These are phyloP conservation scores for Drosophila repleta DNA, from an alignment of 1,140 invertebrate species.

Conservation along the genomic window DNA sequence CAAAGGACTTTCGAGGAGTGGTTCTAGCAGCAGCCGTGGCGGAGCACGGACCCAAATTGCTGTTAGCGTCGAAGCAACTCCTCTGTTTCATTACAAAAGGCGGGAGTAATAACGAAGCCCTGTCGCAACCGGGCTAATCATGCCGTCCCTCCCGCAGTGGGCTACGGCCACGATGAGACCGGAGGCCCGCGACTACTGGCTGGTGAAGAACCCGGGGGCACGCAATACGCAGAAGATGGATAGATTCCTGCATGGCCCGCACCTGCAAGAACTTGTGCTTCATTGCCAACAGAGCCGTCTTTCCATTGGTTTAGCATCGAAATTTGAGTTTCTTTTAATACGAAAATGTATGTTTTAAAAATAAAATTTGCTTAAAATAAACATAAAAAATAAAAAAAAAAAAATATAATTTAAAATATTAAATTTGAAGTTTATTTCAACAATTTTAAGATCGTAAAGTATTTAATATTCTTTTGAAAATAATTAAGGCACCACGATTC, in stretches of 20 bases:
- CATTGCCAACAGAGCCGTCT: constrained; percentile 36
- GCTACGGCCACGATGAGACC: constrained; percentile 89
- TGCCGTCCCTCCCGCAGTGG: constrained; percentile 87
- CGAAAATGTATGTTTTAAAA: too few relatives aligned
- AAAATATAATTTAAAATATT: too few relatives aligned
- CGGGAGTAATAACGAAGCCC: constrained; percentile 84
- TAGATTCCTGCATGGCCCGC: constrained; percentile 87
- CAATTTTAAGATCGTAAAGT: too few relatives aligned
- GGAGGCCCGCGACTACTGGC: constrained; percentile 86
- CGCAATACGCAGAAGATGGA: constrained; percentile 86
- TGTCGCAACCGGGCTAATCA: constrained; percentile 86
- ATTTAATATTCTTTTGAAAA: too few relatives aligned
- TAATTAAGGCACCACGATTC: too few relatives aligned
- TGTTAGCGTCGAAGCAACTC: constrained; percentile 89
- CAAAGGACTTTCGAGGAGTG: constrained; percentile 86
- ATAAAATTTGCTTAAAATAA: too few relatives aligned
- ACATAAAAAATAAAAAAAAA: too few relatives aligned
- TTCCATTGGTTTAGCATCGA: constrained; percentile 21
- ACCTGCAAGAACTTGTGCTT: constrained; percentile 86
- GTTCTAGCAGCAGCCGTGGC: constrained; percentile 88
- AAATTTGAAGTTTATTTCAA: too few relatives aligned
- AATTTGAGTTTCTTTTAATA: too few relatives aligned
- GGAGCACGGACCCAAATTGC: constrained; percentile 89
- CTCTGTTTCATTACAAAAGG: constrained; percentile 89
- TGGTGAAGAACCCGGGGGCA: constrained; percentile 87